phyloP scores from a whole-genome alignment of 2,797 vertebrate species.

The Enteromius paludinosus region DNA sequence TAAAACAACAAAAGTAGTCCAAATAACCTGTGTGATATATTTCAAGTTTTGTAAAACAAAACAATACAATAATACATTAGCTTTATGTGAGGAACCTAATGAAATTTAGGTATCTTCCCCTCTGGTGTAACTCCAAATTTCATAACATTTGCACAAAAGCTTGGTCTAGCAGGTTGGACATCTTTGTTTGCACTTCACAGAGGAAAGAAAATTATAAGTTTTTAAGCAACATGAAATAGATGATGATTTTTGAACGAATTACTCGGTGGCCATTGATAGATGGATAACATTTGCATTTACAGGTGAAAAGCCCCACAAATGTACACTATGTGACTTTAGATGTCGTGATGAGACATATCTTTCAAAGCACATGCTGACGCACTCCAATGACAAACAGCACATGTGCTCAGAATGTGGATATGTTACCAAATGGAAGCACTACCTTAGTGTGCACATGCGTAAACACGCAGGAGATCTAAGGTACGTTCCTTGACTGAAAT shows the following conservation, averaged over 20 bases:
- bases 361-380: conserved; percentile 96
- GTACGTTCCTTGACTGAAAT: conserved; percentile 66
- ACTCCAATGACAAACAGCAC: conserved; percentile 91
- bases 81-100: neutral
- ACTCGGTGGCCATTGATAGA: neutral
- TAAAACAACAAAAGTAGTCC: neutral
- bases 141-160: neutral
- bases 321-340: conserved; percentile 90
- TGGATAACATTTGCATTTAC: conserved; percentile 11
- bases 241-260: neutral
- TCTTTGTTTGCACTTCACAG: neutral
- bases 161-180: neutral
- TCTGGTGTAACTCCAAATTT: neutral
- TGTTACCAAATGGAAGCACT: conserved; percentile 98
- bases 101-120: neutral
- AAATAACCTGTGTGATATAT: neutral
- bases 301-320: conserved; percentile 98
- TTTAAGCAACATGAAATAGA: neutral
- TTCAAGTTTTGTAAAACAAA: neutral
- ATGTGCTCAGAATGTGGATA: conserved; percentile 98
- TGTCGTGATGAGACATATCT: conserved; percentile 97
- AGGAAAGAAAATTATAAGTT: neutral
- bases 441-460: conserved; percentile 95
- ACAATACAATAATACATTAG: neutral
- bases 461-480: conserved; percentile 96